Conservation (phyloP, 2,797 vertebrate genomes). For the Synanceia verrucosa region DNA sequence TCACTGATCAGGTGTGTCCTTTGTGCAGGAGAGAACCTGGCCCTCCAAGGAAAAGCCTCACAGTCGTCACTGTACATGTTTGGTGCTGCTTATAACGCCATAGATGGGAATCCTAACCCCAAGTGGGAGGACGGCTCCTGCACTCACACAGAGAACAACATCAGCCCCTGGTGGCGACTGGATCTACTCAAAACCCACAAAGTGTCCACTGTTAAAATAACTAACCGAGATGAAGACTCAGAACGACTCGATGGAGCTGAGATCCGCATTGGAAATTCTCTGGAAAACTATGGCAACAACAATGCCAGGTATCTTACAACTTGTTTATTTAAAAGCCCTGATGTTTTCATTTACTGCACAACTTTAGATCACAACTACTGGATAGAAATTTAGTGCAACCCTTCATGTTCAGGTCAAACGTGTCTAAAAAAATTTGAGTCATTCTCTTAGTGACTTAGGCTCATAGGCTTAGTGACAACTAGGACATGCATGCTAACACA, state of each 20-base stretch:
- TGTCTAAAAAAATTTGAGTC: too few species aligned
- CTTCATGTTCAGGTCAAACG: too few species aligned
- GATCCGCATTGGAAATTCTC: constrained; percentile 63
- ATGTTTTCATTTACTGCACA: background rate
- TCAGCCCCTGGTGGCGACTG: constrained; percentile 71
- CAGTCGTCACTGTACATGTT: background rate
- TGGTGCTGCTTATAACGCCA: constrained; percentile 23
- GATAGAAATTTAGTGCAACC: too few species aligned
- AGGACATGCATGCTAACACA: too few species aligned
- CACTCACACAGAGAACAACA: constrained; percentile 2
- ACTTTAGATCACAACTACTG: too few species aligned
- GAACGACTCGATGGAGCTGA: constrained; percentile 57
- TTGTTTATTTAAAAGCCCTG: background rate
- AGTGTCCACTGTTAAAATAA: constrained; percentile 57
- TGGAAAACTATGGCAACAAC: constrained; percentile 48
- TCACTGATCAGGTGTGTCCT: background rate
- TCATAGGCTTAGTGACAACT: too few species aligned
- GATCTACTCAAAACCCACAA: constrained; percentile 54
- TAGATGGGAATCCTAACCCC: constrained; percentile 61
- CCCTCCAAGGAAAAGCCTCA: constrained; percentile 10
- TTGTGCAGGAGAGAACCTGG: constrained; percentile 37
- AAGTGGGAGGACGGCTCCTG: constrained; percentile 30
- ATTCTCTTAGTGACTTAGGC: too few species aligned
- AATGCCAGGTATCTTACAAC: constrained; percentile 46
- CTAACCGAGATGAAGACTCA: constrained; percentile 17